phyloP scores from a whole-genome alignment of 1,140 invertebrate genomes.

The Planococcus citri region DNA sequence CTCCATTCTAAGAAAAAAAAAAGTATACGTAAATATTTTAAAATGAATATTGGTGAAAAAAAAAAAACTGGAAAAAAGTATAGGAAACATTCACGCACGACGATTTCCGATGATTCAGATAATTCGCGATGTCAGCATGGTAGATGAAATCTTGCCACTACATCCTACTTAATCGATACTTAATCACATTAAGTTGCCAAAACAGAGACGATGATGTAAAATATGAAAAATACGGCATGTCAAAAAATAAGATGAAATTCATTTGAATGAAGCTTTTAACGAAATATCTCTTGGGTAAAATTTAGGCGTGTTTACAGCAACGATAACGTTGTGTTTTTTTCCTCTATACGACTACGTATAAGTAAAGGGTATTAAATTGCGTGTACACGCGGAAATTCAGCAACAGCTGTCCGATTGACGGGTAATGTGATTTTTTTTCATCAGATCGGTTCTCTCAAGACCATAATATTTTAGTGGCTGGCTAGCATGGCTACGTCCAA shows the following conservation, averaged over 20 bases:
- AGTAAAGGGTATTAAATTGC: not conserved
- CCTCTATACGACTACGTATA: no score
- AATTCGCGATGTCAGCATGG: not conserved
- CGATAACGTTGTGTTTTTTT: not conserved
- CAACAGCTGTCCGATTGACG: constrained; percentile 13
- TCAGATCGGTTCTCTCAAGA: not conserved
- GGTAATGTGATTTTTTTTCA: not conserved
- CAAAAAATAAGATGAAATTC: constrained; percentile 13
- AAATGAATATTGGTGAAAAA: no score
- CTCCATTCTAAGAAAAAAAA: no score
- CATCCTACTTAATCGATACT: not conserved
- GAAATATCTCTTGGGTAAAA: constrained; percentile 15
- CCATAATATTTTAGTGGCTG: no score
- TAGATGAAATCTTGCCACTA: not conserved
- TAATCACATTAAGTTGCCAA: constrained; percentile 1
- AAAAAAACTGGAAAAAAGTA: not conserved
- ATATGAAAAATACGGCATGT: not conserved
- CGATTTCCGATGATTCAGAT: not conserved
- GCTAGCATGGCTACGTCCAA: no score
- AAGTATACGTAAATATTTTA: no score
- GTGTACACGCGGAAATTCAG: not conserved
- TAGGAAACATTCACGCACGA: no score
- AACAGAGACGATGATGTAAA: not conserved
- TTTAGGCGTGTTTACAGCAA: not conserved
- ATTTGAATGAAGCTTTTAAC: constrained; percentile 17